A percentile compares a stretch with the other conserved stretches of the same genome.
These are phyloP conservation scores for Dicerorhinus sumatrensis DNA, from an alignment of 2,113 vertebrate species.

Conservation along the genomic window DNA sequence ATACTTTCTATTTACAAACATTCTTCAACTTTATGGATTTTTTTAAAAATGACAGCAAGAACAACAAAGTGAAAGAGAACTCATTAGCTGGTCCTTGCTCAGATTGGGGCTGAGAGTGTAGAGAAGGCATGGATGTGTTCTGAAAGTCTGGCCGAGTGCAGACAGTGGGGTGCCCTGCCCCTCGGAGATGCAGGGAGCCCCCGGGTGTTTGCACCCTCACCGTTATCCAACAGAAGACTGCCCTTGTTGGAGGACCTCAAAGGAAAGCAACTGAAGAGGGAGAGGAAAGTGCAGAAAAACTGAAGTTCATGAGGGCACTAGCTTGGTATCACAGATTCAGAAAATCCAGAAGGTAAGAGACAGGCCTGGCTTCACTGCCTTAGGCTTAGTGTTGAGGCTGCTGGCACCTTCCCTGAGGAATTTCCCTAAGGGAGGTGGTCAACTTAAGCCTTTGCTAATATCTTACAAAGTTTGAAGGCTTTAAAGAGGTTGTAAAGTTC, in stretches of 20 bases:
- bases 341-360: neutral
- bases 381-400: neutral
- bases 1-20: neutral
- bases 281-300: too few species aligned
- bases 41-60: neutral
- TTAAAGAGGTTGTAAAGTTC: neutral
- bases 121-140: neutral
- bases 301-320: rapidly evolving
- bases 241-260: neutral
- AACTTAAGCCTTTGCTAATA: neutral
- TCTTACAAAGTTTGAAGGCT: neutral
- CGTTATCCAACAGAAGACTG: rapidly evolving
- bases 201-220: rapidly evolving
- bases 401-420: neutral
- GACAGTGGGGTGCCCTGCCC: rapidly evolving
- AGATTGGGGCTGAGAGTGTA: neutral
- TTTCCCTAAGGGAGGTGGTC: neutral
- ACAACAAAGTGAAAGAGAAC: neutral
- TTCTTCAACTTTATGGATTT: neutral
- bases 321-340: neutral
- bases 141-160: rapidly evolving
- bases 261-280: neutral
- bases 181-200: rapidly evolving
- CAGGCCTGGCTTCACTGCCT: neutral
- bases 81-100: neutral